Base-by-base conservation (phyloP, 2,113 vertebrate species). In the Tauraco erythrolophus region DNA sequence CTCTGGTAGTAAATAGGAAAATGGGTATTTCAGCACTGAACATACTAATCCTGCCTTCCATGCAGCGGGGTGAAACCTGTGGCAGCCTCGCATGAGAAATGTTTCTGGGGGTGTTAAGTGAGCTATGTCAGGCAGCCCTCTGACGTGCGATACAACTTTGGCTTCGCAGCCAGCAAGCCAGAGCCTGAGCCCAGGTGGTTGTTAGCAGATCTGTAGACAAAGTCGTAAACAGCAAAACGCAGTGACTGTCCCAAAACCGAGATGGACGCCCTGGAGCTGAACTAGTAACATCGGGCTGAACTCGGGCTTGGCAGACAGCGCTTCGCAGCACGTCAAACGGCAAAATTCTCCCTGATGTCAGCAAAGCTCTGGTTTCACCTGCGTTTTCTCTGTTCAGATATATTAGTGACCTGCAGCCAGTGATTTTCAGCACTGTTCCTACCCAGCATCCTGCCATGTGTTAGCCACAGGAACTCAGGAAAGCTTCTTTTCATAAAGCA, bases 371-470 rank as follows among this genome's bases (percentile, higher is more conserved):
- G 41, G 8, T 80, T 95, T 91, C 86, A 81, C 60, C 6, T 1
- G 1, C 9, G 4, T 84, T 92, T 92, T 80, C 45, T 68, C 83
- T 84, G n/a, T 83, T 90, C 58, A 91, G 41, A 80, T n/a, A 19
- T 16, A 70, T 31, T 21, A 61, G 78, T 84, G 66, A 70, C 82
- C 75, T 53, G 31, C 28, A 91, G 88, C 70, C 90, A 85, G 85
- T 43, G 66, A 88, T 88, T 92, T 82, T 87, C 90, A 96, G 86
- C 83, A 41, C 62, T 61, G 61, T 61, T 90, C 37, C 82, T 86
- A 69, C 18, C 30, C 82, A 91, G 58, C 39, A 92, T 30, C 51
- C 80, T 76, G 46, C 51, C 69, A 65, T n/a, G 28, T 77, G 62
- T 72, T 91, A 92, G 74, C 35, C 61, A 51, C 56, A 90, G 68